Conservation (phyloP, 2,797 vertebrate genomes). For the Lutjanus argentimaculatus region DNA sequence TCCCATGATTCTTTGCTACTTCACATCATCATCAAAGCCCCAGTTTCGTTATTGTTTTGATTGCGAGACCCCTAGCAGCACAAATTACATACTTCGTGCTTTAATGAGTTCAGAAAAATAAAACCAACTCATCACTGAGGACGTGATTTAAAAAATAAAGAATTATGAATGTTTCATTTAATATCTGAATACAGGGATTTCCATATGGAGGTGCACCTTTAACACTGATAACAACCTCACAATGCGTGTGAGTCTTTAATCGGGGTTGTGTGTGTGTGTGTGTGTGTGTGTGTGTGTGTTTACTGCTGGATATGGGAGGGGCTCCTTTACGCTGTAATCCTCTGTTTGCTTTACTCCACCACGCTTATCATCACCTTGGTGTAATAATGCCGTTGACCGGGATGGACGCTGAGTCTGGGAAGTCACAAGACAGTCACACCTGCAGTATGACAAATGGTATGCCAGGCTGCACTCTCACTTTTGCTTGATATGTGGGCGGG, state of each 20-base stretch:
- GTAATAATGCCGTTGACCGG: slow-evolving; percentile 29
- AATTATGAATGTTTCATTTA: not conserved
- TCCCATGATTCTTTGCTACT: too few relatives aligned
- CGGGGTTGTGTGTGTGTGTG: not conserved
- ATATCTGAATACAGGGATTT: not conserved
- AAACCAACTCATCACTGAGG: not conserved
- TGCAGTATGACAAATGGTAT: slow-evolving; percentile 10
- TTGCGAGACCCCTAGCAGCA: too few relatives aligned
- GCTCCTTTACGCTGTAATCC: not conserved
- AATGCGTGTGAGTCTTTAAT: too few relatives aligned
- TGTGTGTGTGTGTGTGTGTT: not conserved
- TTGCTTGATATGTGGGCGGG: slow-evolving; percentile 12
- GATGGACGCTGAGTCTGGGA: slow-evolving; percentile 27
- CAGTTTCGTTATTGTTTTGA: too few relatives aligned
- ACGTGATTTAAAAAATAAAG: not conserved
- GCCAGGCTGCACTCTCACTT: slow-evolving; percentile 14
- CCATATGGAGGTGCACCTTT: not conserved
- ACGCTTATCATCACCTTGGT: slow-evolving; percentile 26
- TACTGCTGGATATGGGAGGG: slow-evolving; percentile 5
- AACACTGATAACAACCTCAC: not conserved
- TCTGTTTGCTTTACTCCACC: slow-evolving; percentile 22
- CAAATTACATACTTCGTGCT: not conserved
- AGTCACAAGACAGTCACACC: slow-evolving; percentile 55
- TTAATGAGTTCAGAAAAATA: not conserved
- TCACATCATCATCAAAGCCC: too few relatives aligned